A percentile compares a stretch with the other conserved stretches of the same genome.
Conservation (phyloP, 2,113 vertebrate species). For the Falcunculus frontatus region DNA sequence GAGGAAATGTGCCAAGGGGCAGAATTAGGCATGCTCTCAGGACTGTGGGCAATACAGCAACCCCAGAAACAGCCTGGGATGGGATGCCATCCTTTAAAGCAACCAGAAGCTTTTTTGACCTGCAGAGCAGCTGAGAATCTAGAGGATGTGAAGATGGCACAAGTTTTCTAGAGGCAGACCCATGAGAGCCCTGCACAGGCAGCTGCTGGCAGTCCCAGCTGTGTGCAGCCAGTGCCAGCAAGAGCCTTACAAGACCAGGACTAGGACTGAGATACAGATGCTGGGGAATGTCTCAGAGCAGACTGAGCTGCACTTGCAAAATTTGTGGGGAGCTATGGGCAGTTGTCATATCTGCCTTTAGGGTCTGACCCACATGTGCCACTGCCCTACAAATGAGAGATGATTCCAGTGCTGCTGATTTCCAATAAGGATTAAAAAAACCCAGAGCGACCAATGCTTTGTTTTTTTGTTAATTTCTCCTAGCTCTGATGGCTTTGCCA, state of each 20-base stretch:
- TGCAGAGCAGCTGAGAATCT: slow-evolving; percentile 11
- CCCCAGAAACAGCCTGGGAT: neutral
- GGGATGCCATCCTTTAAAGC: neutral
- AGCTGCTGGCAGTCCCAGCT: neutral
- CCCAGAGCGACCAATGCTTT: rapidly evolving
- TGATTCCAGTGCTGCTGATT: neutral
- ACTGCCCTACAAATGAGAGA: neutral
- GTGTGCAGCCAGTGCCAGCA: neutral
- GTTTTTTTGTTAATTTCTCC: neutral
- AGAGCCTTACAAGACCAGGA: neutral
- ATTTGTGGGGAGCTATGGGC: neutral
- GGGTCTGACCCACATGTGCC: neutral
- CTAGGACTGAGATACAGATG: rapidly evolving
- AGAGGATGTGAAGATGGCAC: neutral
- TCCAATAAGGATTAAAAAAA: neutral
- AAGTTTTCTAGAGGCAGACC: neutral
- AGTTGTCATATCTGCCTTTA: neutral
- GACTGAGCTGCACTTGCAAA: neutral
- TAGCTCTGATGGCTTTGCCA: neutral
- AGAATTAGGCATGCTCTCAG: neutral
- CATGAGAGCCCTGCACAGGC: neutral
- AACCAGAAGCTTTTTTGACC: neutral
- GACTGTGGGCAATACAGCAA: neutral
- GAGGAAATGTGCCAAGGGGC: neutral
- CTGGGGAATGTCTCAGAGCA: neutral